These are phyloP conservation scores for Tigriopus japonicus DNA, from an alignment of 1,140 invertebrate genomes.

Conservation along the genomic window DNA sequence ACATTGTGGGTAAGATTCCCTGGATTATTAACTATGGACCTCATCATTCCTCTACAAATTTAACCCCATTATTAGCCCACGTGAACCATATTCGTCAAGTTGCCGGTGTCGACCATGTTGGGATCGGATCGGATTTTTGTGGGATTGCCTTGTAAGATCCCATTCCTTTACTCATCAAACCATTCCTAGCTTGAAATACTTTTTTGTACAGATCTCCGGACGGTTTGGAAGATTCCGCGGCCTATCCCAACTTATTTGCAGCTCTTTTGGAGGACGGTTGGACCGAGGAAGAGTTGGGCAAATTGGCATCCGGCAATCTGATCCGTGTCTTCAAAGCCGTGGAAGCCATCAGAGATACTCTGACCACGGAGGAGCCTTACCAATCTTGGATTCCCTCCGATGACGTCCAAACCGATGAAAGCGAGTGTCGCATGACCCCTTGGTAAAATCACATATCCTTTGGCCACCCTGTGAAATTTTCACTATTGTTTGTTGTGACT, in stretches of 20 bases:
- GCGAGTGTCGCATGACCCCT: neutral
- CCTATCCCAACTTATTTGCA: conserved; percentile 54
- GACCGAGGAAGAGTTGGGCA: conserved; percentile 27
- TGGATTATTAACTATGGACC: neutral
- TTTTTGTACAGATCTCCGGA: conserved; percentile 27
- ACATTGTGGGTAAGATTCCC: neutral
- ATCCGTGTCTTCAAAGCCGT: conserved; percentile 28
- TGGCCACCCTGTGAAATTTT: no score
- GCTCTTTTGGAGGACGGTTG: conserved; percentile 24
- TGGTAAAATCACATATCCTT: no score
- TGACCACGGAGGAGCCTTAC: neutral
- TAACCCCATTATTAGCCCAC: conserved; percentile 32
- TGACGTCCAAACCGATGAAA: neutral
- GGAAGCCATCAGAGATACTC: conserved; percentile 24
- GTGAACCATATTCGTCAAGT: conserved; percentile 62
- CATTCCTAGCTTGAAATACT: no score
- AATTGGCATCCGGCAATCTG: conserved; percentile 30
- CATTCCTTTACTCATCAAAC: no score
- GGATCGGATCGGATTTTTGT: conserved; percentile 65
- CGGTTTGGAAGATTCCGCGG: conserved; percentile 73
- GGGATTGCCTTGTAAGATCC: conserved; percentile 36
- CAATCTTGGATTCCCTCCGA: neutral
- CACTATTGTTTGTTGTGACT: no score
- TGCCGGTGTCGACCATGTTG: conserved; percentile 31
- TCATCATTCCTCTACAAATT: neutral